Base-by-base conservation (phyloP, 2,797 vertebrate species). In the Microctenopoma stevenorrisi region DNA sequence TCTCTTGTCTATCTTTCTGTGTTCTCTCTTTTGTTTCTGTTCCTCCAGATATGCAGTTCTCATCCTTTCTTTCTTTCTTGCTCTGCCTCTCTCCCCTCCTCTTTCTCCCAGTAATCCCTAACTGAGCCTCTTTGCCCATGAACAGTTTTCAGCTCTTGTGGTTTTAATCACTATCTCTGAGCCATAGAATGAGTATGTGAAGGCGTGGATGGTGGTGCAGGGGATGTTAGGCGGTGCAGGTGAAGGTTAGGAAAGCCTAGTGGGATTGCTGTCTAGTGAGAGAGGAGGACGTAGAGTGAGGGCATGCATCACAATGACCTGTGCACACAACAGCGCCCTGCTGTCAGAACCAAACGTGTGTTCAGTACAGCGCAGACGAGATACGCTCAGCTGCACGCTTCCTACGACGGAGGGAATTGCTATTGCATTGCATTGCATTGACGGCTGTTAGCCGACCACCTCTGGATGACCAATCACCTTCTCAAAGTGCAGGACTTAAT, bases 91-190 rank as follows among this genome's bases (percentile, higher is more conserved):
- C 57, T 53, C 3, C 10, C 51, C 59, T 30, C 26, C 4, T 35
- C 43, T n/a, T 54, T 43, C 47, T 14, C 26, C 44, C 43, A 47
- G 64, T 83, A 85, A 81, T 88, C 83, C 87, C 67, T 37, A 51
- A 66, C 68, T 81, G 77, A 63, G 68, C 52, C 72, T 74, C 64
- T 83, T 86, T 85, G 84, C 90, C 81, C 64, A 73, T 85, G 85
- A 84, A 87, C 79, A 82, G 77, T 84, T 88, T 86, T 89, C 70
- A 83, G 86, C 80, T 85, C 74, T 89, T 80, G 72, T 86, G 73
- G 68, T 86, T 90, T 88, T 90, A 84, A 92, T 89, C 81, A 89
- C 63, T 62, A 71, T 78, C 69, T 86, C 77, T 68, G 66, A 86
- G 79, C 66, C 79, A 78, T 58, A 68, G 78, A 74, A 71, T 78